Evolutionary conservation across 2,797 vertebrate species (phyloP).

Genomic region (Urocyon cinereoargenteus): DNA sequence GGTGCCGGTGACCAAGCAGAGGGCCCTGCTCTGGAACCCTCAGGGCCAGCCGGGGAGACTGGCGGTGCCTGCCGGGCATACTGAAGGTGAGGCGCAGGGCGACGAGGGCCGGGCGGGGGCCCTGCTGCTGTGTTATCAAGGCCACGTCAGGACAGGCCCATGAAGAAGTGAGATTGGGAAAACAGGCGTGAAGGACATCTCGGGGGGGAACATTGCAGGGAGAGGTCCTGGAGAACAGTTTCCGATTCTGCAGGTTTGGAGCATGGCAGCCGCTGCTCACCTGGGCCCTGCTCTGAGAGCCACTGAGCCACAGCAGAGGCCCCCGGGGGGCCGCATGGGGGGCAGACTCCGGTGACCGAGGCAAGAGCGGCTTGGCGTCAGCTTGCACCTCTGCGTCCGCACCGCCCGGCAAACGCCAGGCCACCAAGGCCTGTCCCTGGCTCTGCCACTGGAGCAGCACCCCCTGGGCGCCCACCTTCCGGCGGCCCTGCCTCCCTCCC

Average conservation of each 20-base stretch:
- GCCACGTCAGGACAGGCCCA: neutral
- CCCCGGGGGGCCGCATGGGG: fast-evolving
- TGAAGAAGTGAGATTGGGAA: neutral
- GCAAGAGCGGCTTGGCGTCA: fast-evolving
- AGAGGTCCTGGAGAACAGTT: neutral
- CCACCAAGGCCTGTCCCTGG: fast-evolving
- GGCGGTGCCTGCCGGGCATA: fast-evolving
- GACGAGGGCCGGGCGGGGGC: neutral
- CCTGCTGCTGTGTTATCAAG: fast-evolving
- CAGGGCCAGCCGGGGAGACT: fast-evolving
- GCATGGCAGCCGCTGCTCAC: neutral
- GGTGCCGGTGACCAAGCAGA: neutral
- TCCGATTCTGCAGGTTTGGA: too few relatives aligned
- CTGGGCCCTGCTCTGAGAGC: neutral
- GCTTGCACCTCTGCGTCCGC: neutral
- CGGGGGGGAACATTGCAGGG: neutral
- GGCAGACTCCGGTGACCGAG: fast-evolving
- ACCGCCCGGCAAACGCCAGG: fast-evolving
- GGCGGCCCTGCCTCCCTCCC: fast-evolving
- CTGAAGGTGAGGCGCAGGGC: too few relatives aligned
- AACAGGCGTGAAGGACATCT: neutral
- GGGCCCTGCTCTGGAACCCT: neutral
- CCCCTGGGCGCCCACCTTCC: fast-evolving
- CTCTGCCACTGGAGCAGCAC: neutral
- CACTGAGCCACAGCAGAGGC: neutral